These are phyloP conservation scores for Sebastes oblongus DNA, from an alignment of 2,797 vertebrate species.

Conservation along the genomic window DNA sequence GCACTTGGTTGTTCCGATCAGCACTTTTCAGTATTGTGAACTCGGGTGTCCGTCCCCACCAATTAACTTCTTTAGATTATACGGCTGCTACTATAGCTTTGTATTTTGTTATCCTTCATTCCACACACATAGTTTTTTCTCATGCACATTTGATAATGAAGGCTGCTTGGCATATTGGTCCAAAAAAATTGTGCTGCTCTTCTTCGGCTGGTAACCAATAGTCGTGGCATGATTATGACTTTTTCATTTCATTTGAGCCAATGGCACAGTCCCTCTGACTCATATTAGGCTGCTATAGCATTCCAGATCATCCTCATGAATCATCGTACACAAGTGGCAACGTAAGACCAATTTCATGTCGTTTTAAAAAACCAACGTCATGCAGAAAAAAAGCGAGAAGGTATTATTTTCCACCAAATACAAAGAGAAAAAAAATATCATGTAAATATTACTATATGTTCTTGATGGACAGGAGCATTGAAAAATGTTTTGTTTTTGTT, in stretches of 20 bases:
- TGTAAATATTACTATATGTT: slow-evolving; percentile 66
- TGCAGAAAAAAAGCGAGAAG: slow-evolving; percentile 36
- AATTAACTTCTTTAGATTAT: slow-evolving; percentile 40
- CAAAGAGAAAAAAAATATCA: slow-evolving; percentile 30
- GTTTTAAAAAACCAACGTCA: slow-evolving; percentile 31
- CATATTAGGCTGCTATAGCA: slow-evolving; percentile 59
- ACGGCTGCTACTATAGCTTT: slow-evolving; percentile 59
- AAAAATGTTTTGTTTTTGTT: slow-evolving; percentile 45
- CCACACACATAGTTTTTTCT: slow-evolving; percentile 44
- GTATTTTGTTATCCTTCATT: slow-evolving; percentile 48
- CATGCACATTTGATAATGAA: slow-evolving; percentile 63
- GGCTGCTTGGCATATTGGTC: slow-evolving; percentile 64
- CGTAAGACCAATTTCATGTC: slow-evolving; percentile 27
- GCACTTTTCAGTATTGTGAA: slow-evolving; percentile 62
- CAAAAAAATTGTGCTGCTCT: slow-evolving; percentile 65
- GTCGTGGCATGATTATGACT: slow-evolving; percentile 34
- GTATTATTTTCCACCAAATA: slow-evolving; percentile 69
- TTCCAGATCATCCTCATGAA: slow-evolving; percentile 63
- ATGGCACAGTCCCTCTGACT: slow-evolving; percentile 43
- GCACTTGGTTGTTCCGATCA: slow-evolving; percentile 47
- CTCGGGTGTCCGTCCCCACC: slow-evolving; percentile 47
- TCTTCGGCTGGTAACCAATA: slow-evolving; percentile 43
- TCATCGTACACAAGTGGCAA: slow-evolving; percentile 13
- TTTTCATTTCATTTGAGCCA: slow-evolving; percentile 54
- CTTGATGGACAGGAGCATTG: slow-evolving; percentile 45